These are phyloP conservation scores for Dicyrtomina minuta DNA, from an alignment of 2,888 invertebrate species.

Conservation along the genomic window DNA sequence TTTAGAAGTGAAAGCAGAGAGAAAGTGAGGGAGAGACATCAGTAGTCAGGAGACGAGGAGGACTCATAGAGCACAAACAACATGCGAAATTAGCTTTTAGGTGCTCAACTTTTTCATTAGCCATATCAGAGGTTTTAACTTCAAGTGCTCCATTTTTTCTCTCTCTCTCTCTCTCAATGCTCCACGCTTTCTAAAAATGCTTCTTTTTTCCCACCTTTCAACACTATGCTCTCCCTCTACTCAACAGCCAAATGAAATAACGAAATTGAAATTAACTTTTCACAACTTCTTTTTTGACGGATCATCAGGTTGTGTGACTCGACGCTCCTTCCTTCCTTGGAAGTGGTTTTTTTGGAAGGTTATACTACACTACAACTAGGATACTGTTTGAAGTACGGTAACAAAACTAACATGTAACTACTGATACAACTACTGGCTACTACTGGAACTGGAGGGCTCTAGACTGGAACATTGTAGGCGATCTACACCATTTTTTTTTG, in stretches of 20 bases:
- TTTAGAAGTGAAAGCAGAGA: background rate
- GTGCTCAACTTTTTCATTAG: constrained; percentile 15
- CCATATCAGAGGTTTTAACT: no score
- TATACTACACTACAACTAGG: no score
- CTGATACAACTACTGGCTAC: no score
- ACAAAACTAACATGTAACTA: no score
- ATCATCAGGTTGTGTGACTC: background rate
- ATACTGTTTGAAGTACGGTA: no score
- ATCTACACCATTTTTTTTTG: no score
- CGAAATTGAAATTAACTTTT: constrained; percentile 3
- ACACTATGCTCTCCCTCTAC: constrained; percentile 10
- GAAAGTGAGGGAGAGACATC: background rate
- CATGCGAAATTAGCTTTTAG: no score
- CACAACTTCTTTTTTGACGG: constrained; percentile 8
- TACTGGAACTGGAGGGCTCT: no score
- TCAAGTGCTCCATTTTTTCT: background rate
- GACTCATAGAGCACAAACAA: background rate
- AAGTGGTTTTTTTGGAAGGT: no score
- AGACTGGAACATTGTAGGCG: no score
- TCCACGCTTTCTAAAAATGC: background rate
- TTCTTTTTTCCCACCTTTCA: background rate
- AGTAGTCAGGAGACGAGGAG: background rate
- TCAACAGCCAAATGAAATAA: constrained; percentile 14
- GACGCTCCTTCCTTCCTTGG: no score
- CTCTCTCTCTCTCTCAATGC: no score